Evolutionary conservation across 2,888 invertebrate genomes (phyloP).

Genomic region (Hartigia nigra): DNA sequence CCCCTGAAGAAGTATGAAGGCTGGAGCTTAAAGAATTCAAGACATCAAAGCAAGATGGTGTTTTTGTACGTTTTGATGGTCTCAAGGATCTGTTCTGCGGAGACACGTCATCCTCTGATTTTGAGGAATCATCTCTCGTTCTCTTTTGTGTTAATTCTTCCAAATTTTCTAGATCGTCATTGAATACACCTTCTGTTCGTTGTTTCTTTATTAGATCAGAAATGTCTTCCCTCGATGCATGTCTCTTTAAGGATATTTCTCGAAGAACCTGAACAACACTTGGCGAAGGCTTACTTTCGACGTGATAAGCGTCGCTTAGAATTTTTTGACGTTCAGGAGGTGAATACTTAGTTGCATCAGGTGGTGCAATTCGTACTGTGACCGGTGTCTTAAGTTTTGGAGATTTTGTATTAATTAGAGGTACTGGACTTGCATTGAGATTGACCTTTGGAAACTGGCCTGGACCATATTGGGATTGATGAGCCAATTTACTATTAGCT

Average conservation of each 20-base stretch:
- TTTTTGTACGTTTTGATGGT: slow-evolving; percentile 58
- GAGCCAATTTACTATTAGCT: slow-evolving; percentile 52
- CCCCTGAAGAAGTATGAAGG: slow-evolving; percentile 50
- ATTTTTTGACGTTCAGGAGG: slow-evolving; percentile 46
- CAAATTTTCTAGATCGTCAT: slow-evolving; percentile 47
- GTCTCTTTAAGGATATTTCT: slow-evolving; percentile 59
- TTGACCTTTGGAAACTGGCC: slow-evolving; percentile 63
- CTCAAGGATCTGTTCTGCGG: slow-evolving; percentile 47
- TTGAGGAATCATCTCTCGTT: slow-evolving; percentile 56
- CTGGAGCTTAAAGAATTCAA: slow-evolving; percentile 61
- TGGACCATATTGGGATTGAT: slow-evolving; percentile 56
- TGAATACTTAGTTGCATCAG: slow-evolving; percentile 43
- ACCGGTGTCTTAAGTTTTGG: slow-evolving; percentile 51
- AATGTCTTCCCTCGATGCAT: slow-evolving; percentile 59
- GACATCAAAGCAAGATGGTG: slow-evolving; percentile 61
- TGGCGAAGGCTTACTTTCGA: slow-evolving; percentile 31
- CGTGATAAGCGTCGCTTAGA: slow-evolving; percentile 30
- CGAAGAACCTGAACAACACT: slow-evolving; percentile 49
- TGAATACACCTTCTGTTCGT: slow-evolving; percentile 46
- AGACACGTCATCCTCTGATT: slow-evolving; percentile 54
- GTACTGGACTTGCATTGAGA: slow-evolving; percentile 53
- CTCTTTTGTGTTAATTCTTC: slow-evolving; percentile 61
- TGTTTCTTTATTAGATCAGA: slow-evolving; percentile 59
- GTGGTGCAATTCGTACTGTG: slow-evolving; percentile 59
- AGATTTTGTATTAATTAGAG: slow-evolving; percentile 50